These are phyloP conservation scores for Delphinus delphis DNA, from an alignment of 2,113 vertebrate species.

Conservation along the genomic window DNA sequence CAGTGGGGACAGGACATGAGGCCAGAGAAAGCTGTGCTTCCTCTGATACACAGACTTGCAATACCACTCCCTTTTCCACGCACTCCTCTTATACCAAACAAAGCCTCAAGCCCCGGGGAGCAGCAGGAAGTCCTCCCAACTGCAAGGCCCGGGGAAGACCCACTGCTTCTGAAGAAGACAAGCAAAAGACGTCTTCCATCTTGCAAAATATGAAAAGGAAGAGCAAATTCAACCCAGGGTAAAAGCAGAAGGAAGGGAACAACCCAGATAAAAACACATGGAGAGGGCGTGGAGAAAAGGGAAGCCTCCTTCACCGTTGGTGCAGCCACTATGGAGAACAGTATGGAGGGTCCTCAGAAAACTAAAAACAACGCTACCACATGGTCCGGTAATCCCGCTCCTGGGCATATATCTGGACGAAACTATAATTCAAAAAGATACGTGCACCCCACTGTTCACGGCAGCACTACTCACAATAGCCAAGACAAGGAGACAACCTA, in stretches of 20 bases:
- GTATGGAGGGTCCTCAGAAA: neutral
- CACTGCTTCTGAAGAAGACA: neutral
- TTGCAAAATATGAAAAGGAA: neutral
- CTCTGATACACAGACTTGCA: neutral
- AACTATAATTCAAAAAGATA: neutral
- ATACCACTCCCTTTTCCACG: neutral
- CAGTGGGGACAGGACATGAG: neutral
- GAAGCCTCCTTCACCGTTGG: neutral
- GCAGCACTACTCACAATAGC: neutral
- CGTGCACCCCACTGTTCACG: neutral
- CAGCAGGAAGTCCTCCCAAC: neutral
- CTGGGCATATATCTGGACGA: neutral
- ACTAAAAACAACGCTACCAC: neutral
- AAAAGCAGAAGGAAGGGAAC: neutral
- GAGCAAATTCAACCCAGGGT: neutral
- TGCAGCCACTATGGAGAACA: neutral
- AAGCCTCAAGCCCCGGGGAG: neutral
- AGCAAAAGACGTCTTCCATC: too few relatives aligned
- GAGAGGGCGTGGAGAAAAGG: accelerated
- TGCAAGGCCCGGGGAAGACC: neutral
- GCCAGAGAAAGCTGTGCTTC: neutral
- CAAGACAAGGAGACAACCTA: neutral
- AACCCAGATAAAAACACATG: neutral
- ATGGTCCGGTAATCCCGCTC: neutral
- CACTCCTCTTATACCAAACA: neutral